Base-by-base conservation (phyloP, 1,140 invertebrate species). In the Leptopilina boulardi region DNA sequence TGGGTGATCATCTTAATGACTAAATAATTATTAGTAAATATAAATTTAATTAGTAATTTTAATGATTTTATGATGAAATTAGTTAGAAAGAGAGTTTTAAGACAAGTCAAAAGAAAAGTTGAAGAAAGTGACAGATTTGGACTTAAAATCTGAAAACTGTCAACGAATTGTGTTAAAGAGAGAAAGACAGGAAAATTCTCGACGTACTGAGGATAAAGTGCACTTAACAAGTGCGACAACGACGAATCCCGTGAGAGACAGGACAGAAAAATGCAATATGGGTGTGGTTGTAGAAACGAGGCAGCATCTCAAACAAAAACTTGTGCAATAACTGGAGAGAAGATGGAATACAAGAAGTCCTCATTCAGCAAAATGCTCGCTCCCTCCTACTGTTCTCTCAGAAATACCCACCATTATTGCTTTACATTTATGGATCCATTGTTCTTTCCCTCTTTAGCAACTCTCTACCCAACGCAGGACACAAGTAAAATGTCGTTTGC, bases 211-310 rank as follows among this genome's bases (percentile, higher is more conserved):
- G 13, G 15, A n/a, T 66, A 66, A 66, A 66, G 56, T 66, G 26
- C 59, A 30, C 13, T 66, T 66, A n/a, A 13, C 23, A 30, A 59
- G 26, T 26, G 23, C n/a, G 23, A 66, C 26, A 15, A 66, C 59
- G 59, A 66, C 59, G 59, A 30, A 30, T 66, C 21, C 11, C 59
- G 23, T 3, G 56, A 66, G 56, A 66, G 59, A 66, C 59, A 66
- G 26, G 59, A 30, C 59, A 26, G 59, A 66, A 66, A 66, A 66
- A 66, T 66, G 59, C 59, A 66, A 66, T 66, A 66, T 66, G 59
- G 56, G 15, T 66, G 59, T 66, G 23, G 59, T 26, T 30, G 10
- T 38, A 34, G 34, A 38, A 66, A 34, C 26, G 26, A 23, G 26
- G 13, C 59, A 30, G 26, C 59, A 66, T 66, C 59, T 66, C 59